Evolutionary conservation across 1,140 invertebrate species (phyloP), one percentile per base, ranked within the genome.

Genomic region (Probaryconus sp.): DNA sequence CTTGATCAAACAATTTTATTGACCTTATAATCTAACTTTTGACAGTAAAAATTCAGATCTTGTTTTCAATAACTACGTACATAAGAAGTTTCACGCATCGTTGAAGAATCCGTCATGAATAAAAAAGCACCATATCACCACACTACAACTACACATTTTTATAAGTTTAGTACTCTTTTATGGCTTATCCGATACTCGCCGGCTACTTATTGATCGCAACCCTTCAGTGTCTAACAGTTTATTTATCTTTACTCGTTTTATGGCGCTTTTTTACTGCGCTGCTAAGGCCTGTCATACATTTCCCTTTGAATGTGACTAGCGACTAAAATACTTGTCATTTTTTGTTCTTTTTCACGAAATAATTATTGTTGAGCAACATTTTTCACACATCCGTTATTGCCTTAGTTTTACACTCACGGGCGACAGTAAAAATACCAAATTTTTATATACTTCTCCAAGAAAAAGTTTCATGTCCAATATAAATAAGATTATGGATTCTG

Each of bases 141-240:
- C 13, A 21, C 18, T 55, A n/a, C 20, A 7, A 21, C 10, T 42
- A 60, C 61, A 37, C 33, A 42, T 61, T 61, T 35, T 53, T 50
- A 55, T 38, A 40, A 67, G 48, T 73, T 73, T 67, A 67, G 38
- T 47, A 38, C 61, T 28, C 45, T 58, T 73, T 67, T 73, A 71
- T 56, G 37, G 35, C 37, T 71, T 58, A 64, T 42, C 18, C 43
- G 45, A 71, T 71, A 71, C 31, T 64, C 40, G 30, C 18, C 42
- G 42, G 68, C 50, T 38, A 64, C 35, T 58, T 58, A 51, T 64
- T 71, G 58, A 64, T 50, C 33, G 35, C 38, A 33, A 47, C 67
- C 50, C 42, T 61, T 35, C 51, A 43, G 42, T 30, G 10, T 43
- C 11, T 69, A 40, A 40, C 30, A 43, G 33, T 63, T 55, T 58